Conservation (phyloP, 1,140 invertebrate species). For the Piezodorus guildinii region DNA sequence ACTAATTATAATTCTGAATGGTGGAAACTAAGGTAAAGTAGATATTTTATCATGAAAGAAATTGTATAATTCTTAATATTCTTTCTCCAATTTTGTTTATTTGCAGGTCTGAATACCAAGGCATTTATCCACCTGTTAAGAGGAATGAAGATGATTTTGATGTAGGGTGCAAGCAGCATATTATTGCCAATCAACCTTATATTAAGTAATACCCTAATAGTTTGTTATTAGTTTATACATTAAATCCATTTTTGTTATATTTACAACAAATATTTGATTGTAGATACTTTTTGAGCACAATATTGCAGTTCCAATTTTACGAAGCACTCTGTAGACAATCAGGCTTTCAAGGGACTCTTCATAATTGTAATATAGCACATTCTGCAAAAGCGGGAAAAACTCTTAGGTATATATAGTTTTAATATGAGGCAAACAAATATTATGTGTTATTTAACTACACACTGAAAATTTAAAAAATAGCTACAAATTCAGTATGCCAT, state of each 20-base stretch:
- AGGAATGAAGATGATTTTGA: conserved; percentile 73
- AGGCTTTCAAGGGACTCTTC: conserved; percentile 51
- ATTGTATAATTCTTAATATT: too few relatives aligned
- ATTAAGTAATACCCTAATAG: conserved; percentile 44
- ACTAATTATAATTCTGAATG: conserved; percentile 68
- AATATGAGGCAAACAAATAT: too few relatives aligned
- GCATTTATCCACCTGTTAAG: conserved; percentile 61
- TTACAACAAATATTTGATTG: conserved; percentile 26
- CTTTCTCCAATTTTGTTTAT: too few relatives aligned
- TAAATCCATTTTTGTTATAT: neutral
- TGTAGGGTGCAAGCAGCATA: conserved; percentile 71
- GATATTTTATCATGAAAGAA: too few relatives aligned
- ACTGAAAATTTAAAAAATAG: too few relatives aligned
- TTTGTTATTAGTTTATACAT: neutral
- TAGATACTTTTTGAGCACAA: conserved; percentile 76
- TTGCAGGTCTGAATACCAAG: conserved; percentile 56
- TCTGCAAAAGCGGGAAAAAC: conserved; percentile 62
- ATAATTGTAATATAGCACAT: conserved; percentile 74
- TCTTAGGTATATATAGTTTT: conserved; percentile 38
- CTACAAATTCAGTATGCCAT: too few relatives aligned
- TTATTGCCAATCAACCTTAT: conserved; percentile 69
- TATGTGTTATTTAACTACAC: too few relatives aligned
- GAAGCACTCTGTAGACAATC: conserved; percentile 66
- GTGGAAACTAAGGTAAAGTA: conserved; percentile 36
- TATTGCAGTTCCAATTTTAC: conserved; percentile 88